Evolutionary conservation across 2,113 vertebrate genomes (phyloP).

Genomic region (Phainopepla nitens): DNA sequence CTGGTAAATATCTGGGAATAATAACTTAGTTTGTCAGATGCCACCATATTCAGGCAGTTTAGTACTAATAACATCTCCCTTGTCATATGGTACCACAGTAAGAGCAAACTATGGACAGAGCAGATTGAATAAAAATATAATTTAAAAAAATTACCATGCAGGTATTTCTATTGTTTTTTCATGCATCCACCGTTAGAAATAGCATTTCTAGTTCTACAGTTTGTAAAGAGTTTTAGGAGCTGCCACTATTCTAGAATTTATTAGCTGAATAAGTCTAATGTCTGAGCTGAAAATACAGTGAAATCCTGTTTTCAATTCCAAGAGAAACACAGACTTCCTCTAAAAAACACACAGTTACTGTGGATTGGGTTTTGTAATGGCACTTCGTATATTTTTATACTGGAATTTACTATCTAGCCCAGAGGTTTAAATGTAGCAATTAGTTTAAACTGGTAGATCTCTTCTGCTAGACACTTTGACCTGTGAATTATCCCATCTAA

Average conservation of each 20-base stretch:
- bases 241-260: not conserved
- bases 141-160: not conserved
- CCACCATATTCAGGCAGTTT: not conserved
- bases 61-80: not conserved
- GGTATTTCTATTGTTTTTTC: not conserved
- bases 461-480: not conserved
- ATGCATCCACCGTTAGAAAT: not conserved
- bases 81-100: not conserved
- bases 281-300: not conserved
- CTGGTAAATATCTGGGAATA: not conserved
- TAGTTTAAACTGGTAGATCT: not conserved
- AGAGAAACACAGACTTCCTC: not conserved
- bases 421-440: not conserved
- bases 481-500: not conserved
- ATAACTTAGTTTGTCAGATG: not conserved
- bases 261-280: not conserved
- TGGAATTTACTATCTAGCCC: not conserved
- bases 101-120: not conserved
- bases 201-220: not conserved
- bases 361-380: not conserved
- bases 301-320: not conserved
- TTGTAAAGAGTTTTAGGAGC: not conserved
- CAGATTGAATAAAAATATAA: not conserved
- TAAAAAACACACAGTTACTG: not conserved
- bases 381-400: not conserved